Evolutionary conservation across 2,888 invertebrate species (phyloP), one percentile per base, ranked within the genome.

Genomic region (Melanotus villosus): DNA sequence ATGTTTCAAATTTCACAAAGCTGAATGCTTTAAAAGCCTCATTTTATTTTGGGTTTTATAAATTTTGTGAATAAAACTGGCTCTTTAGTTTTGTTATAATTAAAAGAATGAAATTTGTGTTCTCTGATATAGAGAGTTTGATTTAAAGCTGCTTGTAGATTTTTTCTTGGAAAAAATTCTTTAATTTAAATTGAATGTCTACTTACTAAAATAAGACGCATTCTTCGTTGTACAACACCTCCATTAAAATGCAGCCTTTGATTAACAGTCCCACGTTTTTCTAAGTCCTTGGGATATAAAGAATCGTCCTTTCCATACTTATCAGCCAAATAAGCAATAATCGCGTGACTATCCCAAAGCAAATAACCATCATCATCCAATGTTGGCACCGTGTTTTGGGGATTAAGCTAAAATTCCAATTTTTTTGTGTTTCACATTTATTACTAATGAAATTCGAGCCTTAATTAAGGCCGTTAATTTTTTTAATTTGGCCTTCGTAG

Each of bases 381-480:
- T 9, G 88, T 87, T 3, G 90, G 90, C 41, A 90, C 81, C 18
- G 87, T 87, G 76, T 88, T 88, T 75, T 87, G 85, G 0, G 89
- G 89, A 80, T 89, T 89, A 1, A 88, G 76, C 89, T 90, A 77
- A 3, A 85, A 82, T 30, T 52, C 16, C n/a, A 41, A 38, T 38
- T 12, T 38, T 3, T 26, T 26, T 26, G 4, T 26, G 7, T 26
- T 5, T 26, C 3, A 26, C n/a, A n/a, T n/a, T n/a, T n/a, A n/a
- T n/a, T n/a, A n/a, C n/a, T n/a, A n/a, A n/a, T n/a, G n/a, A n/a
- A n/a, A n/a, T n/a, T n/a, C n/a, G n/a, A n/a, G n/a, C n/a, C n/a
- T n/a, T n/a, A n/a, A n/a, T n/a, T n/a, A n/a, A n/a, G n/a, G n/a
- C n/a, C n/a, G n/a, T n/a, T n/a, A n/a, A n/a, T n/a, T n/a, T n/a